phyloP scores from a whole-genome alignment of 2,888 invertebrate genomes.

The Tryphoninae sp. region DNA sequence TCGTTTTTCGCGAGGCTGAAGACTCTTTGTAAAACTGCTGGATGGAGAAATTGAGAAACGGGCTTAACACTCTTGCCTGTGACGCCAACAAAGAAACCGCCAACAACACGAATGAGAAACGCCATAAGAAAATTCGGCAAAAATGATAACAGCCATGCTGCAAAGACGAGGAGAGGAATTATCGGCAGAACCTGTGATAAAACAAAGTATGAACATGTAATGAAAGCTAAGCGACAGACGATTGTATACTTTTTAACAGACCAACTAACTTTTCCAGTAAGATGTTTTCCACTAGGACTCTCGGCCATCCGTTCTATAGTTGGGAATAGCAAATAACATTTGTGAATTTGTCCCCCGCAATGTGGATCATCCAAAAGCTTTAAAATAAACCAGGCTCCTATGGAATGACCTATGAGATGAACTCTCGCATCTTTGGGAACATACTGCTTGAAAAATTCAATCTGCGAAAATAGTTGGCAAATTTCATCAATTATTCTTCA shows the following conservation, averaged over 20 bases:
- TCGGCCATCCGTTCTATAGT: conserved; percentile 92
- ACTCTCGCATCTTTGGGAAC: conserved; percentile 88
- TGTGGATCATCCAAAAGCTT: conserved; percentile 86
- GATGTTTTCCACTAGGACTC: conserved; percentile 87
- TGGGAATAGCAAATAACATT: conserved; percentile 91
- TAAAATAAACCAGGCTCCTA: conserved; percentile 92
- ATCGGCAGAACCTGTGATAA: conserved; percentile 80
- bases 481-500: neutral
- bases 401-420: conserved; percentile 94
- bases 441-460: conserved; percentile 87
- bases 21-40: conserved; percentile 85
- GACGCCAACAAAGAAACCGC: conserved; percentile 82
- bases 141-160: conserved; percentile 82
- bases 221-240: neutral
- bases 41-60: conserved; percentile 84
- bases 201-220: conserved; percentile 66
- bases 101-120: conserved; percentile 83
- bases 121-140: conserved; percentile 83
- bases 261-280: conserved; percentile 84
- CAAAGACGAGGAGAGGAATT: conserved; percentile 81
- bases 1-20: conserved; percentile 90
- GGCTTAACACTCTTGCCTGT: conserved; percentile 82
- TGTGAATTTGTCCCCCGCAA: conserved; percentile 83
- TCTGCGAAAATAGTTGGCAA: conserved; percentile 73
- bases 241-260: conserved; percentile 13